A percentile compares a stretch with the other conserved stretches of the same genome.
Conservation (phyloP, 2,113 vertebrate species). For the Romanogobio albipinnatus region DNA sequence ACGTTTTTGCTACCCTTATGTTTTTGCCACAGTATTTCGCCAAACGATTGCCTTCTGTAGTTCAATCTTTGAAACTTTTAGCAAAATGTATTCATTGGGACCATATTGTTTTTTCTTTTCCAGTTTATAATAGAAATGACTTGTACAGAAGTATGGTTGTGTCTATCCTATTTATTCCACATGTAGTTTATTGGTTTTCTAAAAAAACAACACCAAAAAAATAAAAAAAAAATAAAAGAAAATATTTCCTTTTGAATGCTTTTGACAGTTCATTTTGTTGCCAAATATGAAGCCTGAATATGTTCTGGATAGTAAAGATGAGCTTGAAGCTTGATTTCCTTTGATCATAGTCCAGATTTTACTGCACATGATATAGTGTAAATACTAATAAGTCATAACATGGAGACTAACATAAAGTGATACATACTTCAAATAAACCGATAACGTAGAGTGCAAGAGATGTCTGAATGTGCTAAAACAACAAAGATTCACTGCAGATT, state of each 20-base stretch:
- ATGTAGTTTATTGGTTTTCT: slow-evolving; percentile 91
- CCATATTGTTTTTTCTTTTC: slow-evolving; percentile 62
- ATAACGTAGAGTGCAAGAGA: neutral
- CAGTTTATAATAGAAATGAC: slow-evolving; percentile 68
- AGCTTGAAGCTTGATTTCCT: neutral
- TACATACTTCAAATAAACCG: neutral
- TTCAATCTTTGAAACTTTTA: slow-evolving; percentile 60
- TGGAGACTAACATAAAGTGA: neutral
- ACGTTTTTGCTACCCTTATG: slow-evolving; percentile 57
- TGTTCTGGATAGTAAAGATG: neutral
- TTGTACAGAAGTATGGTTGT: slow-evolving; percentile 86
- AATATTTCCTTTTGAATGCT: slow-evolving; percentile 52
- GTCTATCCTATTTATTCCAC: slow-evolving; percentile 92
- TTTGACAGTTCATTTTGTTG: neutral
- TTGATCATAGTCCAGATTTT: neutral
- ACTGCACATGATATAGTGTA: neutral
- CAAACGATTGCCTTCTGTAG: slow-evolving; percentile 62
- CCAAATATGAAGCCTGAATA: neutral
- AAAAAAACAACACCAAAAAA: slow-evolving; percentile 68
- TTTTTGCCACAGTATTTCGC: slow-evolving; percentile 60
- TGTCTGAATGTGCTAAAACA: neutral
- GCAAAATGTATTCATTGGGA: slow-evolving; percentile 71
- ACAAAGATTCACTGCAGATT: neutral
- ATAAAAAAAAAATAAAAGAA: slow-evolving; percentile 66
- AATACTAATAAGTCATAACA: neutral